Evolutionary conservation across 2,797 vertebrate species (phyloP).

Genomic region (Yasuhikotakia modesta): DNA sequence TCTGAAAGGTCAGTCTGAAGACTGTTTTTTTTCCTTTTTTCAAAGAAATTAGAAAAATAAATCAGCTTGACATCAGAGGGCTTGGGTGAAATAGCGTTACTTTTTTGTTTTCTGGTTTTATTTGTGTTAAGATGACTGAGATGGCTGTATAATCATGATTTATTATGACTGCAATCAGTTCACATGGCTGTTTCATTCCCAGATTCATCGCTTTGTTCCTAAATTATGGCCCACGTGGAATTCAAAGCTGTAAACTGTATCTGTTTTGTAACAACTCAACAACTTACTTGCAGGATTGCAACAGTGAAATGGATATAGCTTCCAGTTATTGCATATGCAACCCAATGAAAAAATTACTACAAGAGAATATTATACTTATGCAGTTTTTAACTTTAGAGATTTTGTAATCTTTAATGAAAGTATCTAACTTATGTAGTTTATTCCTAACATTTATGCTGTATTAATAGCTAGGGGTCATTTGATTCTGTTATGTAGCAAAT

Average conservation of each 20-base stretch:
- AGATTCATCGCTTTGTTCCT: background rate
- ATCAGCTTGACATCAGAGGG: constrained; percentile 1
- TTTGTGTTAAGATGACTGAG: background rate
- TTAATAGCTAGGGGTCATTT: no score
- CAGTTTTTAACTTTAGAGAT: no score
- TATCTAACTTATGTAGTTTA: no score
- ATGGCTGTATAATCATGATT: background rate
- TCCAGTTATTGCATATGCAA: background rate
- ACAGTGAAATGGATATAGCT: background rate
- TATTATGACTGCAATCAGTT: background rate
- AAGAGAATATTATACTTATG: no score
- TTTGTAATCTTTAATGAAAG: no score
- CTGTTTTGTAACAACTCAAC: no score
- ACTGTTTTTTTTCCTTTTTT: background rate
- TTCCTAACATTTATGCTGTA: background rate
- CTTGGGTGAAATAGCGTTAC: background rate
- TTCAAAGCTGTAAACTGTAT: background rate
- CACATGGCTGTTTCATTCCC: background rate
- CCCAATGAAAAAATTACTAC: no score
- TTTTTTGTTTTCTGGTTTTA: background rate
- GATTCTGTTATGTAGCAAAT: no score
- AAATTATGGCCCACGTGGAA: background rate
- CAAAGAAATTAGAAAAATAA: background rate
- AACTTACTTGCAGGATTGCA: no score
- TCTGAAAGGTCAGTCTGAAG: background rate